Evolutionary conservation across 2,888 invertebrate species (phyloP), one percentile per base, ranked within the genome.

Genomic region (Cephus runcator): DNA sequence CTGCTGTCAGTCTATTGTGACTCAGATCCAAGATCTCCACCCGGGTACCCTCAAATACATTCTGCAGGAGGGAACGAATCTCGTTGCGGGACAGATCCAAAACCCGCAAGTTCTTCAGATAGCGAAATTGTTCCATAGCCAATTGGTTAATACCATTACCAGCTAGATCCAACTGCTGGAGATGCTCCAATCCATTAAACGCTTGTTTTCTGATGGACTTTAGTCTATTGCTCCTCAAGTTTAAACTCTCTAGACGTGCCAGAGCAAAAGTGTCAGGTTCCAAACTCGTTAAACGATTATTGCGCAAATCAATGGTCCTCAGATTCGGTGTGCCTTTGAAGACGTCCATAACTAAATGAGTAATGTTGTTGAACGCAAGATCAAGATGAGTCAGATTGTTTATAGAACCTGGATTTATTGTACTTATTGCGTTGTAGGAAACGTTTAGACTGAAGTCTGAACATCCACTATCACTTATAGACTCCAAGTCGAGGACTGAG

Each of bases 1-100:
- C 95, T n/a, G 96, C 94, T 4, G 95, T 94, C 85, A 97, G 94
- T 83, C 95, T 95, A 88, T 97, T 97, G 83, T 93, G 93, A 83
- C 96, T 95, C 82, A 98, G 93, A 89, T 97, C 96, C 75, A 98
- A 92, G 90, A 95, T 95, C 89, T 97, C 97, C 76, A 97, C 92
- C 31, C 95, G 94, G 0, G 97, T 97, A 82, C 96, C 96, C 89
- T 95, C 95, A 89, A 97, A 96, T 11, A 96, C 94, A 83, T 96
- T 96, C 78, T 96, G 93, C 0, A 96, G 95, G 69, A 97, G 92
- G 15, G 96, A 94, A 86, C 95, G 94, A 82, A 97, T 91, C 82
- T 94, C 94, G 90, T 97, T 97, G 80, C 94, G 93, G 82, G 95
- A 94, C 80, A 97, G 91, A 90, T 96, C 95, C 69, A 97, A 91